Evolutionary conservation across 2,797 vertebrate species (phyloP).

Genomic region (Australoheros facetus): DNA sequence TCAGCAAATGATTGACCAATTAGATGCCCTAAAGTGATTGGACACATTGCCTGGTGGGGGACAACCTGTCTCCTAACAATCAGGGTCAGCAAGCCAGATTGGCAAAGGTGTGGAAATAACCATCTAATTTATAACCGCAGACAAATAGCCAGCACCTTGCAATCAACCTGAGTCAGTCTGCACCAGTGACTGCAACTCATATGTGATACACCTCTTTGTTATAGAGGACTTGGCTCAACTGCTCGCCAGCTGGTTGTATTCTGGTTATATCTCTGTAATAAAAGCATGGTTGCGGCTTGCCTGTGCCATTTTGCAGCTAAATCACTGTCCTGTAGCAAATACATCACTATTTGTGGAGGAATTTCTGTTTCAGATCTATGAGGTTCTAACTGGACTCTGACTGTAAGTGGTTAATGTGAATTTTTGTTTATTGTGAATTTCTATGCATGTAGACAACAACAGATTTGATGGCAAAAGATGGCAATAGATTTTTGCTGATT

Average conservation of each 20-base stretch:
- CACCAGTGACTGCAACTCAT: no score
- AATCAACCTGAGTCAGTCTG: no score
- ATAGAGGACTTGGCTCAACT: no score
- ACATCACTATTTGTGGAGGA: not conserved
- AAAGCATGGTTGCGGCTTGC: not conserved
- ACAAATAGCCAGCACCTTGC: no score
- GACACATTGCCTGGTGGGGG: not conserved
- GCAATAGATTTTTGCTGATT: no score
- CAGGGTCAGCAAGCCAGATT: not conserved
- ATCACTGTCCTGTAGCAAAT: not conserved
- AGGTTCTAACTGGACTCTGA: not conserved
- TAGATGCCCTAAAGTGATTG: not conserved
- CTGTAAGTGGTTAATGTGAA: not conserved
- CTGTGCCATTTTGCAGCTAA: not conserved
- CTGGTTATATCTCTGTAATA: not conserved
- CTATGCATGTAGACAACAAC: not conserved
- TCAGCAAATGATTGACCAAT: not conserved
- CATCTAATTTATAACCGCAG: not conserved
- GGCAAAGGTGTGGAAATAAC: not conserved
- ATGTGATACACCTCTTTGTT: no score
- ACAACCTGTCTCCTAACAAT: not conserved
- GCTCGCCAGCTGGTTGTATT: not conserved
- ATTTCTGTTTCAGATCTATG: not conserved
- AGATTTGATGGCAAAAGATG: no score
- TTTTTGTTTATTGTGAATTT: not conserved